phyloP scores from a whole-genome alignment of 2,888 invertebrate species.

The Eristalinus aeneus region DNA sequence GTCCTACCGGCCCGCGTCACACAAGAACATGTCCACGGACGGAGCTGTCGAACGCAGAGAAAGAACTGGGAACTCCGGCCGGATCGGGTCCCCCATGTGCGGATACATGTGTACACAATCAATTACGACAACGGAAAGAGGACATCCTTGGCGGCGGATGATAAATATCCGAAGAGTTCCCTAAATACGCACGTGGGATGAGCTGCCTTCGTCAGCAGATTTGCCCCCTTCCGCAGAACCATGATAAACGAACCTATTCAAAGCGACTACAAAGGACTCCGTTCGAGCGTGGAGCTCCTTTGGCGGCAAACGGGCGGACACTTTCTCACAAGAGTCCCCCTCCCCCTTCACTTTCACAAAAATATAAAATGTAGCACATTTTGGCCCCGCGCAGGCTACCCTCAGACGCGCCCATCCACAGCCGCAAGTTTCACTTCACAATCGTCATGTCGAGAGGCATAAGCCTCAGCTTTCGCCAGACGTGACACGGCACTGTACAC shows the following conservation, averaged over 20 bases:
- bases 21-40: neutral
- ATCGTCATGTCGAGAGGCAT: conserved; percentile 46
- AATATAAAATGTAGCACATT: too few relatives aligned
- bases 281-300: conserved; percentile 25
- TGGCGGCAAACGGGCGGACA: neutral
- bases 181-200: conserved; percentile 32
- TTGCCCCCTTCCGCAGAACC: neutral
- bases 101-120: conserved; percentile 37
- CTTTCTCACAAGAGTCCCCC: neutral
- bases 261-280: conserved; percentile 22
- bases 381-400: neutral
- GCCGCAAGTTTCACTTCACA: conserved; percentile 33
- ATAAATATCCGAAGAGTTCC: conserved; percentile 45
- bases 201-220: conserved; percentile 3
- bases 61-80: neutral
- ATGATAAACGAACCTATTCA: conserved; percentile 36
- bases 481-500: neutral
- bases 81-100: neutral
- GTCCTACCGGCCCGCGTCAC: conserved; percentile 1
- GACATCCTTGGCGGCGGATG: conserved; percentile 22
- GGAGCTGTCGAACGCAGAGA: neutral
- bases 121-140: conserved; percentile 41
- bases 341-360: too few relatives aligned
- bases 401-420: conserved; percentile 6
- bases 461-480: conserved; percentile 23